A percentile compares a stretch with the other conserved stretches of the same genome.
Evolutionary conservation across 1,140 invertebrate genomes (phyloP).

Genomic region (Myzus persicae): DNA sequence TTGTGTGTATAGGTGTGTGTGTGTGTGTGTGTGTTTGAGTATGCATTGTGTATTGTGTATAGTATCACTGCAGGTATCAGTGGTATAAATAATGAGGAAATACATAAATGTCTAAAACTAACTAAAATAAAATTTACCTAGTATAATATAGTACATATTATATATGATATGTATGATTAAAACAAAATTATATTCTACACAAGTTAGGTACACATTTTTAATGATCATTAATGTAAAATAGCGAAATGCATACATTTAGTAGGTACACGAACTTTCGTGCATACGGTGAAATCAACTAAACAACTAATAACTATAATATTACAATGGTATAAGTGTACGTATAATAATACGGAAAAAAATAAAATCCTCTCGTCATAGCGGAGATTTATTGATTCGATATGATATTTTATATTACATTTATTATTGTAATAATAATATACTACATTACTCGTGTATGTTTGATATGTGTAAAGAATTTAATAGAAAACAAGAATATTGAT

Average conservation of each 20-base stretch:
- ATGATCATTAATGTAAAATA: neutral
- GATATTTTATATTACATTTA: neutral
- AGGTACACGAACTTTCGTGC: slow-evolving; percentile 2
- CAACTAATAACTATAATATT: slow-evolving; percentile 5
- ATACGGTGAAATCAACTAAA: neutral
- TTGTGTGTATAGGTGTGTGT: neutral
- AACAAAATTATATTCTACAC: neutral
- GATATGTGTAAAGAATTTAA: slow-evolving; percentile 1
- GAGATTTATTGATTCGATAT: slow-evolving; percentile 20
- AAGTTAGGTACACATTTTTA: neutral
- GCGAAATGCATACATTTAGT: neutral
- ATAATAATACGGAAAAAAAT: neutral
- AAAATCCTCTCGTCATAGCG: slow-evolving; percentile 26
- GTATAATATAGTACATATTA: neutral
- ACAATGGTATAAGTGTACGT: neutral
- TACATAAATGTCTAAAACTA: neutral
- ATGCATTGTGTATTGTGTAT: neutral
- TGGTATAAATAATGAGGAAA: neutral
- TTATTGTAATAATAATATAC: neutral
- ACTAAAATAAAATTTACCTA: neutral
- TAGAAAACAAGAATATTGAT: slow-evolving; percentile 30
- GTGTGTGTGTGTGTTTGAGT: neutral
- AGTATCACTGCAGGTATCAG: neutral
- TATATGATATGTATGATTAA: neutral
- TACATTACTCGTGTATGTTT: neutral